Base-by-base conservation (phyloP, 2,888 invertebrate species). In the Trissolcus brochymenae region DNA sequence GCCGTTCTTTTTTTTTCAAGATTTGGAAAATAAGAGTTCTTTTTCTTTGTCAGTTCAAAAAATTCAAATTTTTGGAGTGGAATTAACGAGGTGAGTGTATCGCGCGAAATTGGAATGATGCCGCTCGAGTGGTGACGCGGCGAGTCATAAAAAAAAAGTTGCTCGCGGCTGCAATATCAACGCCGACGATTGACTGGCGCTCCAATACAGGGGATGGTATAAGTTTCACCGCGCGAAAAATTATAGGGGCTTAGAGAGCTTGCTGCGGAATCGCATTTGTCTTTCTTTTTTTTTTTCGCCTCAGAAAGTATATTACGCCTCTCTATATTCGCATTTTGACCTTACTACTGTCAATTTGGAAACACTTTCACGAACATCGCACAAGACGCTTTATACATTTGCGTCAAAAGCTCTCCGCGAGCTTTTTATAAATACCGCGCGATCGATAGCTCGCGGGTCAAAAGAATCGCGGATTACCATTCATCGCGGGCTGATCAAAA, bases 51-150 rank as follows among this genome's bases (percentile, higher is more conserved):
- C 35, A 35, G 35, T 35, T 35, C 35, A 35, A 7, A 7, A 35
- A 35, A 11, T 35, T 35, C 11, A 7, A 35, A 2, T 7, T 14
- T 17, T 25, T n/a, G 41, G n/a, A 17, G 51, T 21, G 40, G 68
- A 60, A 77, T 70, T 73, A 73, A 65, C 62, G 65, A 67, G 79
- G 76, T 74, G 71, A 64, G 60, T 64, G 80, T 76, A 79, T 60
- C 61, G 76, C 76, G 70, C 73, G 76, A 84, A 88, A 88, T 88
- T 88, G 88, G 88, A 89, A 89, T 87, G 87, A 87, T 87, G 85
- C 82, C 86, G 87, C 87, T 87, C 86, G 87, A 87, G 85, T 85
- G 86, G 84, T 86, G 87, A 87, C 87, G 88, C 87, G 86, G 86
- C 87, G 87, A 88, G 87, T 89, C 88, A 87, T 89, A 89, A 89